Base-by-base conservation (phyloP, 2,888 invertebrate species). In the Crematogaster levior region DNA sequence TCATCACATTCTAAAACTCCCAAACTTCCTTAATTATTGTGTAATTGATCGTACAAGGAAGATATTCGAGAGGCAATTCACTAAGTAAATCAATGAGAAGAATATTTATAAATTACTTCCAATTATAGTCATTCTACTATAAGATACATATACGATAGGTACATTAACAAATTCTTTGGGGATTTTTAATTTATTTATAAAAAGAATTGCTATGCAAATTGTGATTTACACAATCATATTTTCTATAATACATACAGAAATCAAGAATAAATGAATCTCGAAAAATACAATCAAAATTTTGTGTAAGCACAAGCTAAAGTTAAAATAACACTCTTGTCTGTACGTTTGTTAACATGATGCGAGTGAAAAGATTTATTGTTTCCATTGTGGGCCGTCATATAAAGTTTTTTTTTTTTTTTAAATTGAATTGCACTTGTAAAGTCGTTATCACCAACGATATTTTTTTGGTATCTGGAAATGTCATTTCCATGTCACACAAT, bases 401-500 rank as follows among this genome's bases (percentile, higher is more conserved):
- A 21, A 65, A 34, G 46, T 21, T 34, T 21, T 48, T 51, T 79
- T 74, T 27, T 34, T 51, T 80, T 61, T 65, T 63, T 60, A 27
- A 77, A 79, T 83, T 74, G 77, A 72, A 66, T 65, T 43, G 43
- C 24, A 30, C 63, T 58, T 75, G 60, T 43, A 74, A 27, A 40
- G 74, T 85, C 84, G 82, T 65, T 87, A 66, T 77, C 63, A 65
- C 46, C 66, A 72, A 73, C 58, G 37, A 85, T 86, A 79, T 56
- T 68, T 81, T 83, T 73, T 68, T 73, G 51, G 70, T 84, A 81
- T 75, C 56, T 63, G 82, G 65, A 87, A 85, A 87, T 60, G 83
- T 85, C 87, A 85, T 77, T 81, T 75, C 66, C 85, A 84, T 61
- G 79, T 81, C 46, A 58, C 73, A 81, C 68, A 73, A 85, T 87